phyloP scores from a whole-genome alignment of 2,113 vertebrate genomes.

The Oryzias woworae region DNA sequence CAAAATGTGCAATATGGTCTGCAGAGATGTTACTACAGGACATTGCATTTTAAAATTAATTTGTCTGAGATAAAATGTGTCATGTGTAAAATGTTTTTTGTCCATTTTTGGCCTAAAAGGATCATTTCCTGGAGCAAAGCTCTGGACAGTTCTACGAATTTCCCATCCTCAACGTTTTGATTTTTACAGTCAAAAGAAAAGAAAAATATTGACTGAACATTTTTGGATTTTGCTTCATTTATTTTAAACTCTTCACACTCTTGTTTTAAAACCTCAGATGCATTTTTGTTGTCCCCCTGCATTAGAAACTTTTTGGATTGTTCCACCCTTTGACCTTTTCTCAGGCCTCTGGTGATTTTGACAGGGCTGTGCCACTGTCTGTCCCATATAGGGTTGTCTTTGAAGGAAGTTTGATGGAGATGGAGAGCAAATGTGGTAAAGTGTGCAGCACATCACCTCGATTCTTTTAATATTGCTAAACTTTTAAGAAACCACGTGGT shows the following conservation, averaged over 20 bases:
- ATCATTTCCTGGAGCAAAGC: too few relatives aligned
- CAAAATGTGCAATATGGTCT: too few relatives aligned
- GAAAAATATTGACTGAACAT: too few relatives aligned
- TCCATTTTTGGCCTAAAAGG: too few relatives aligned
- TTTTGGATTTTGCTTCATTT: not conserved
- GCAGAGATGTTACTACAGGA: too few relatives aligned
- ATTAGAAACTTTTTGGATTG: slow-evolving; percentile 39
- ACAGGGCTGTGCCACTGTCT: slow-evolving; percentile 63
- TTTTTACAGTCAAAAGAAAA: too few relatives aligned
- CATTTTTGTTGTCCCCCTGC: slow-evolving; percentile 23
- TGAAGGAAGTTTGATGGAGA: slow-evolving; percentile 59
- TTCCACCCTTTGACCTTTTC: slow-evolving; percentile 64
- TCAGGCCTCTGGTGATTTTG: slow-evolving; percentile 66
- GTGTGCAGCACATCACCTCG: slow-evolving; percentile 27
- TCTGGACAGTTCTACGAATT: too few relatives aligned
- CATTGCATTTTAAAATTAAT: too few relatives aligned
- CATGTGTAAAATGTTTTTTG: too few relatives aligned
- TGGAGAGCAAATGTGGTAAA: slow-evolving; percentile 47
- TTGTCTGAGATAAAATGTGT: too few relatives aligned
- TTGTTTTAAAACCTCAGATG: slow-evolving; percentile 29
- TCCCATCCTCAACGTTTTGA: too few relatives aligned
- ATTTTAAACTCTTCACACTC: too few relatives aligned
- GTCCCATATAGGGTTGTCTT: slow-evolving; percentile 55
- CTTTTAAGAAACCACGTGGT: not conserved
- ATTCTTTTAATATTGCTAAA: slow-evolving; percentile 12